Evolutionary conservation across 1,140 invertebrate species (phyloP), one percentile per base, ranked within the genome.

Genomic region (Ephestia elutella): DNA sequence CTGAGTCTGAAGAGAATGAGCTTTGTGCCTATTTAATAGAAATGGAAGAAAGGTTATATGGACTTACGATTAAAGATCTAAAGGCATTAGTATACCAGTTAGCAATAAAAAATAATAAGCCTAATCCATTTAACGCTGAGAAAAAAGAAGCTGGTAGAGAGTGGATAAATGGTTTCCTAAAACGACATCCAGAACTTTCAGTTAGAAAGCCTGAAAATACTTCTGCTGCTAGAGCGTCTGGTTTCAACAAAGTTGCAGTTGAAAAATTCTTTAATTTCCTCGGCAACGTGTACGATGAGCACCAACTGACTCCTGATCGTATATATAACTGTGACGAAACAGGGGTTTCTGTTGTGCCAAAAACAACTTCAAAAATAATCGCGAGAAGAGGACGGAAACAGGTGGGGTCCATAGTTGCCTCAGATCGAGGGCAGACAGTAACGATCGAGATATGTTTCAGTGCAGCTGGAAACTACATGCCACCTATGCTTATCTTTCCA

Each of bases 291-390:
- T 4, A 7, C 1, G 30, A 32, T 32, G 30, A 32, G 55, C 61
- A 78, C 21, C 55, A 72, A 55, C 50, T 76, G 5, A 68, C 73
- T 30, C 30, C 68, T 30, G 73, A 75, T 53, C 51, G 60, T 35
- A 80, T 82, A 18, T 87, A 70, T 56, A 83, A 84, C 56, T 71
- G 72, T 19, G 82, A 83, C 56, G 84, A 90, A 63, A 89, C 80
- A 44, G 87, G 83, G 0, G 57, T 88, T 57, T 79, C 83, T 10
- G 73, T 73, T 65, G 81, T 90, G 17, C 77, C 80, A 15, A 84
- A 87, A 60, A 68, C 65, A 11, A 60, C 75, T 7, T 66, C 65
- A 19, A 90, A 83, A 75, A 70, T 79, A 25, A 59, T 79, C 32
- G 70, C 74, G 7, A 59, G 59, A 60, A 75, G 65, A 69, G 83